These are phyloP conservation scores for Pyrrhosoma nymphula DNA, from an alignment of 2,888 invertebrate genomes.

Conservation along the genomic window DNA sequence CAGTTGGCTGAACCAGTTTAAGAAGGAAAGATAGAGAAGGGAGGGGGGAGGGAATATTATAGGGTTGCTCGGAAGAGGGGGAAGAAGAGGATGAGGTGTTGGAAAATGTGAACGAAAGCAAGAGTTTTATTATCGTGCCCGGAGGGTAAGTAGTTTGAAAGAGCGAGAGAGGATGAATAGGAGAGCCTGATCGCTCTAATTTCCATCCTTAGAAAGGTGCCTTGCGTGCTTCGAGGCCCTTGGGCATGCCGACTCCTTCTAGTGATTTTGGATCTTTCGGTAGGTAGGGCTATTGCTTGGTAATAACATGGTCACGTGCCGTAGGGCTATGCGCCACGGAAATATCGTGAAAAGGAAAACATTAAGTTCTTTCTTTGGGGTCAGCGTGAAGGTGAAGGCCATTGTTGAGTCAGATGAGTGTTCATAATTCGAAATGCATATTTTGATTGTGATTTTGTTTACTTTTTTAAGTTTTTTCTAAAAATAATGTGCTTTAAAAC, in stretches of 20 bases:
- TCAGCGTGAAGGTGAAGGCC: background rate
- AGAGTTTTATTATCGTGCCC: constrained; percentile 46
- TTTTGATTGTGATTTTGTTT: too few species aligned
- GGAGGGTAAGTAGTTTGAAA: background rate
- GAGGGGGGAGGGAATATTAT: background rate
- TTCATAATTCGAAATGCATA: background rate
- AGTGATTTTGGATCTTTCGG: background rate
- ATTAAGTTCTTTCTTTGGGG: background rate
- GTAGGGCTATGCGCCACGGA: background rate
- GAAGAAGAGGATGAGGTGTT: background rate
- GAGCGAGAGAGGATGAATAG: background rate
- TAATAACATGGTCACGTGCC: background rate
- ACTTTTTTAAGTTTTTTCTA: too few species aligned
- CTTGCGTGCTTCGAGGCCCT: background rate
- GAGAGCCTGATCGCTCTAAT: background rate
- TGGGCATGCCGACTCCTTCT: background rate
- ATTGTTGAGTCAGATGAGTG: background rate
- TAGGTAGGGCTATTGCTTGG: background rate
- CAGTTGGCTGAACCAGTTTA: constrained; percentile 56
- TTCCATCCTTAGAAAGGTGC: background rate
- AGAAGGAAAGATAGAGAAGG: background rate
- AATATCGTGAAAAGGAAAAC: background rate
- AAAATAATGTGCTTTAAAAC: too few species aligned
- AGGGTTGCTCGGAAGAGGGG: constrained; percentile 2
- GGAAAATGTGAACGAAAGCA: constrained; percentile 19